Evolutionary conservation across 2,888 invertebrate genomes (phyloP).

Genomic region (Ashinkailepas kermadecensis): DNA sequence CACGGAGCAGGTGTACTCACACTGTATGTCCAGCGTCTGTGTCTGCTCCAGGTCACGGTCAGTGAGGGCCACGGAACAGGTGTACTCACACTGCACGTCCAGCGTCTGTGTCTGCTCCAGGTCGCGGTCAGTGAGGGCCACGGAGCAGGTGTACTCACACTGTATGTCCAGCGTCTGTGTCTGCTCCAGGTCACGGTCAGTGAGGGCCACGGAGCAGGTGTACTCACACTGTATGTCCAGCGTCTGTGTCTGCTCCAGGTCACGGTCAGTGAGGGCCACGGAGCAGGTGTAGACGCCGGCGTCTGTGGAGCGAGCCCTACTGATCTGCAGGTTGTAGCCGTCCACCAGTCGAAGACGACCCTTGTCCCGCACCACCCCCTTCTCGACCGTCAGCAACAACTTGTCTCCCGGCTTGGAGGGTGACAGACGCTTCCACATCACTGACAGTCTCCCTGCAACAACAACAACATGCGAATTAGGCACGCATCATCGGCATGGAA

Average conservation of each 20-base stretch:
- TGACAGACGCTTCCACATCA: not conserved
- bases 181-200: too few species aligned
- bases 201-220: not conserved
- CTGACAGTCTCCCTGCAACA: not conserved
- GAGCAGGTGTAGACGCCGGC: constrained; percentile 1
- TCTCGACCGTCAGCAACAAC: not conserved
- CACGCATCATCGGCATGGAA: too few species aligned
- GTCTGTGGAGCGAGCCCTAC: not conserved
- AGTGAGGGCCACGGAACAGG: too few species aligned
- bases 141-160: too few species aligned
- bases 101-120: too few species aligned
- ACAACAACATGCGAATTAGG: not conserved
- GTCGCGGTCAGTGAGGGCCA: too few species aligned
- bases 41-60: too few species aligned
- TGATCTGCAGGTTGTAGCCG: constrained; percentile 15
- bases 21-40: too few species aligned
- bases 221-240: constrained; percentile 3
- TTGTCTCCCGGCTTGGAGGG: not conserved
- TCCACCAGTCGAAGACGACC: not conserved
- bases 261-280: not conserved
- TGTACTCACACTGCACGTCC: too few species aligned
- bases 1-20: not conserved
- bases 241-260: constrained; percentile 11
- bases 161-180: too few species aligned
- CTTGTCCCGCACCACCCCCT: not conserved